A percentile compares a stretch with the other conserved stretches of the same genome.
Evolutionary conservation across 2,888 invertebrate genomes (phyloP).

Genomic region (Tridacna gigas): DNA sequence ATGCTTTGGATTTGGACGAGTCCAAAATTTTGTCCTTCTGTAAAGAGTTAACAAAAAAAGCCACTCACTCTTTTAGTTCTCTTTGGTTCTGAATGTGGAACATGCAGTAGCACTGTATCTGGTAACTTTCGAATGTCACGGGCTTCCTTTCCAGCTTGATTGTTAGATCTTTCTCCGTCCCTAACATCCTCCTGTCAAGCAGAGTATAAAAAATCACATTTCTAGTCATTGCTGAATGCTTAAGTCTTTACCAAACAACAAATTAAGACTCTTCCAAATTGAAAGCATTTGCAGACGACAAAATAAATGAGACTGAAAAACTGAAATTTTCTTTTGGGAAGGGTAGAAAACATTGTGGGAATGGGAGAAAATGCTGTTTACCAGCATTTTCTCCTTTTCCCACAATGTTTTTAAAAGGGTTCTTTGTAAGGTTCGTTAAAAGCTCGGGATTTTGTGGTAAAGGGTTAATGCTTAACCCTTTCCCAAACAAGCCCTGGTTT

Average conservation of each 20-base stretch:
- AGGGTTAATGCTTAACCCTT: too few species aligned
- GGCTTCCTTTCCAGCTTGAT: conserved; percentile 23
- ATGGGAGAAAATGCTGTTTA: neutral
- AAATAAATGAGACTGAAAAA: neutral
- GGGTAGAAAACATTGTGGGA: neutral
- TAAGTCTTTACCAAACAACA: neutral
- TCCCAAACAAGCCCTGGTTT: too few species aligned
- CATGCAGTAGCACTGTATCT: conserved; percentile 32
- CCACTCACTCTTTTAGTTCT: conserved; percentile 39
- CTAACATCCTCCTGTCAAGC: conserved; percentile 24
- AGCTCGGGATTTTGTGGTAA: too few species aligned
- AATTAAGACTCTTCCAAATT: neutral
- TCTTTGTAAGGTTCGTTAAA: neutral
- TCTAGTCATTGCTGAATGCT: neutral
- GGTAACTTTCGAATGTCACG: conserved; percentile 41
- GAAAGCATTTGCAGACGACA: neutral
- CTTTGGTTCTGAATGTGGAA: conserved; percentile 20
- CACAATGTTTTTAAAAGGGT: neutral
- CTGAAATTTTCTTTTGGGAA: neutral
- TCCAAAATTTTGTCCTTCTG: too few species aligned
- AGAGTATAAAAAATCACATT: too few species aligned
- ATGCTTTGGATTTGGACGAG: too few species aligned
- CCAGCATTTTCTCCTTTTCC: neutral
- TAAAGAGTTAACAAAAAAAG: too few species aligned
- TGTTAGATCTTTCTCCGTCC: neutral